Evolutionary conservation across 2,888 invertebrate species (phyloP).

Genomic region (Hirtodrosophila confusa): DNA sequence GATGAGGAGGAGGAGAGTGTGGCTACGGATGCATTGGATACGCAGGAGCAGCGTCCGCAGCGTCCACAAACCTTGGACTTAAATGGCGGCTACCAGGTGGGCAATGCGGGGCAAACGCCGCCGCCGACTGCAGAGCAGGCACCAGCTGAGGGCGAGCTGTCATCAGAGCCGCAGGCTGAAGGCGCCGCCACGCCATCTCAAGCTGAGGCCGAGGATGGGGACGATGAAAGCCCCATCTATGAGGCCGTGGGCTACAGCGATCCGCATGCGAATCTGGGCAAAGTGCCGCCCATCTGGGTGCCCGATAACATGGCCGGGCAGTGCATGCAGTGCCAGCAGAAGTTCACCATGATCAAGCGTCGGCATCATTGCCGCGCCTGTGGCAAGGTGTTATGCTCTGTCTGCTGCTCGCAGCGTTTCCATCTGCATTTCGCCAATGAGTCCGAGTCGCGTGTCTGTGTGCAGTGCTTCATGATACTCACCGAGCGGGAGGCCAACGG

Average conservation of each 20-base stretch:
- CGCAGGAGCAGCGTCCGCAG: conserved; percentile 66
- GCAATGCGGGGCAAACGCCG: conserved; percentile 81
- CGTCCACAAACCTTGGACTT: conserved; percentile 83
- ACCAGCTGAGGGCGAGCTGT: conserved; percentile 2
- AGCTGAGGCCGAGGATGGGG: conserved; percentile 22
- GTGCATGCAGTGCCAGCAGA: conserved; percentile 92
- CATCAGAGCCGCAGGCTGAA: neutral
- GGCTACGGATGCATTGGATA: conserved; percentile 49
- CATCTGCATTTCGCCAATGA: conserved; percentile 89
- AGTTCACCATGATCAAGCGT: conserved; percentile 92
- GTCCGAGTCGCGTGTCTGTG: conserved; percentile 91
- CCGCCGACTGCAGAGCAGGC: conserved; percentile 48
- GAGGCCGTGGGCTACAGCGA: conserved; percentile 81
- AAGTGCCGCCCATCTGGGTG: conserved; percentile 93
- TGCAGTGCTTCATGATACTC: conserved; percentile 88
- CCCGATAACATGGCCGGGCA: conserved; percentile 92
- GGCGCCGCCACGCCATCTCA: neutral
- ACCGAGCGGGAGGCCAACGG: conserved; percentile 82
- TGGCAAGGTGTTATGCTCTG: conserved; percentile 91
- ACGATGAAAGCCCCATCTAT: conserved; percentile 64
- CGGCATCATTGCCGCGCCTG: conserved; percentile 95
- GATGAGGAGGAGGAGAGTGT: conserved; percentile 32
- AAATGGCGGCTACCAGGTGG: conserved; percentile 62
- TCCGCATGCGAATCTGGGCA: conserved; percentile 86
- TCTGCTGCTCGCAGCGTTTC: conserved; percentile 90